Evolutionary conservation across 2,113 vertebrate species (phyloP), one percentile per base, ranked within the genome.

Genomic region (Thermophis baileyi): DNA sequence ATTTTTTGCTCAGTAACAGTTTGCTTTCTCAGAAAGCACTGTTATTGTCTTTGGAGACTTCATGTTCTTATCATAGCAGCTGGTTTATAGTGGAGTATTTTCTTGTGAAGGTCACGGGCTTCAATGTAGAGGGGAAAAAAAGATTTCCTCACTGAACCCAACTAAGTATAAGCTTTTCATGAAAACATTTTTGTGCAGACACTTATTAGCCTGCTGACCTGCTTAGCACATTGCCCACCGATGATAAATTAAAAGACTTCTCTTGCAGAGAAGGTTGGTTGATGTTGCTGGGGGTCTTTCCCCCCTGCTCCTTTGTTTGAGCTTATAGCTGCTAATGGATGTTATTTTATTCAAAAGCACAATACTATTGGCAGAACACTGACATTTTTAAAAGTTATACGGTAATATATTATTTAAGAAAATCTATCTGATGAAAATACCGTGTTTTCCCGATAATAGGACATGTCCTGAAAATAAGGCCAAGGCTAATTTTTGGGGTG

Each of bases 1-100:
- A 96, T 97, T 97, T 98, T 96, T 97, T 96, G 94, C 92, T 96
- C 90, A 94, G 92, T 94, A 95, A 94, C 91, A 92, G 91, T 96
- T 98, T 97, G 96, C 93, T 96, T 94, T 97, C 95, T 95, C 94
- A 97, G 92, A 94, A 96, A 96, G 90, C 94, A 69, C 49, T 95
- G 87, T 94, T 63, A 11, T 89, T 57, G 88, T 97, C 96, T 96
- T 97, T 94, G 89, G 94, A 97, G 95, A 93, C 91, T 97, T 87
- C 96, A 57, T 94, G 92, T 96, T 96, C 93, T 90, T 97, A 97
- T 96, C 95, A 96, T 93, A 97, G 95, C 90, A 97, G 93, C 94
- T 93, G 74, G 89, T 95, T 96, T 93, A 88, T 55, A 93, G 69
- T 94, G 94, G 90, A 96, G 94, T 0, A 0, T 94, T 97, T 96